These are phyloP conservation scores for Hassar affinis DNA, from an alignment of 2,113 vertebrate species.

Conservation along the genomic window DNA sequence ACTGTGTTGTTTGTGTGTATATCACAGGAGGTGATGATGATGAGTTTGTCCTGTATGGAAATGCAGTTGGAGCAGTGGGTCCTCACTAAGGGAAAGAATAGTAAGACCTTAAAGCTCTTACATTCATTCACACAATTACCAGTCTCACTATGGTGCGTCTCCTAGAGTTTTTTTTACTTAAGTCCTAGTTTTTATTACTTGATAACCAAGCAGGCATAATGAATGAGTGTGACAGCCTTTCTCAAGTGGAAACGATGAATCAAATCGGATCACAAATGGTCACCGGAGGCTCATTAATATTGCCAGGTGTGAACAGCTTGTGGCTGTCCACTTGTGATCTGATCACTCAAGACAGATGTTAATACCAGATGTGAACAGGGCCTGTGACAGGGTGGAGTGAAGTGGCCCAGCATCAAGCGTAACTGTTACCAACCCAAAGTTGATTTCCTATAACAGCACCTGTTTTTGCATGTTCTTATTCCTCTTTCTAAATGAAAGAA, in stretches of 20 bases:
- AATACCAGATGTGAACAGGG: neutral
- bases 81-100: constrained; percentile 84
- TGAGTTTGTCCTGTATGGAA: constrained; percentile 95
- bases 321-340: neutral
- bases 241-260: neutral
- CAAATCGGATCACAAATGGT: neutral
- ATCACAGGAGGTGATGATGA: constrained; percentile 88
- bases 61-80: constrained; percentile 92
- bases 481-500: no score
- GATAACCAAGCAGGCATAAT: neutral
- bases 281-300: neutral
- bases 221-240: neutral
- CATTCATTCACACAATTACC: neutral
- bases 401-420: neutral
- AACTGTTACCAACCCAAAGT: neutral
- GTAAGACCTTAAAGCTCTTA: constrained; percentile 64
- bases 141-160: neutral
- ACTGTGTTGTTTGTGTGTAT: neutral
- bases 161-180: neutral
- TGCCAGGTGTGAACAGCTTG: neutral
- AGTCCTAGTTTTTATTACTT: neutral
- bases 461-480: neutral
- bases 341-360: neutral
- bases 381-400: neutral
- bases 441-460: neutral